Evolutionary conservation across 2,888 invertebrate species (phyloP), one percentile per base, ranked within the genome.

Genomic region (Melanargia galathea): DNA sequence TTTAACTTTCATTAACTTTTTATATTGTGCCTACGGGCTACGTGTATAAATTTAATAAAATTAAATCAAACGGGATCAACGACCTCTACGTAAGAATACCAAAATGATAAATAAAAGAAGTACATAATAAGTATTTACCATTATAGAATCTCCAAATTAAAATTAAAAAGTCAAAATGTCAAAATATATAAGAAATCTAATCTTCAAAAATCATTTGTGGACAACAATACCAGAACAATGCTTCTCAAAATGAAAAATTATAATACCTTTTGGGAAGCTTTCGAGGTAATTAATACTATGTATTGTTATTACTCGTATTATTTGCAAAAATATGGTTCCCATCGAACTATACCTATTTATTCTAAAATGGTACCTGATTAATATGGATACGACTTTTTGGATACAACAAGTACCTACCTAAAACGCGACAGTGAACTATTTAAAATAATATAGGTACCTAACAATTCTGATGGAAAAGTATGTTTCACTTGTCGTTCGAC

Each of bases 181-280:
- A 18, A 45, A 20, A 11, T 40, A 40, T 6, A 40, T n/a, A 18
- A 45, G 10, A 11, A 16, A 40, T 6, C n/a, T n/a, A 40, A 20
- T 45, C 20, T 11, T 45, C 20, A 20, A 20, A 45, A 45, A 45
- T 22, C 45, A 45, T 20, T 20, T 45, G 45, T 45, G 45, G 11
- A 45, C 45, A 20, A 18, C 10, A 16, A n/a, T 20, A 45, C 11
- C 18, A 45, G 4, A 10, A 45, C 11, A 22, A 11, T 10, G 18
- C 10, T 4, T 20, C 4, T 43, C 5, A 2, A 22, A 22, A 58
- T 58, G 48, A 58, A 58, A 48, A 69, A 72, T 71, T 81, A 81
- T 57, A 75, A 78, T 35, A 82, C 81, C 49, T 81, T 82, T 73
- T 49, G 66, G 62, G 69, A 77, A 74, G 75, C 74, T 55, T 58